Percentiles rank a stretch among this genome's conserved stretches.
phyloP scores from a whole-genome alignment of 1,140 invertebrate species.

The Idris sp. region DNA sequence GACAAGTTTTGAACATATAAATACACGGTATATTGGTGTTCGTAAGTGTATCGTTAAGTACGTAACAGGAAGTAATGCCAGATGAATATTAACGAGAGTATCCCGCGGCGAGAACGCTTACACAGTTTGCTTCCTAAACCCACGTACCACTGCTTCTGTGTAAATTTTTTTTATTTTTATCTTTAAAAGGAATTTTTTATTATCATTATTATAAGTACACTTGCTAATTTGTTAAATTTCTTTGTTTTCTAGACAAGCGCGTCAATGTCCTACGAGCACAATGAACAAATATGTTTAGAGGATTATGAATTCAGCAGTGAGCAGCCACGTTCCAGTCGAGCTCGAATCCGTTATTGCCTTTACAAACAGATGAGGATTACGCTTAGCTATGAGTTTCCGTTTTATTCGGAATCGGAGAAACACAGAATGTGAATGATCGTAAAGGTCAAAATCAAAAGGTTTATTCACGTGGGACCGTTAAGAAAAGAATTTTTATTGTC shows the following conservation, averaged over 20 bases:
- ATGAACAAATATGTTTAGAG: slow-evolving; percentile 64
- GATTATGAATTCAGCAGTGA: slow-evolving; percentile 62
- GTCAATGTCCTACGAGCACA: slow-evolving; percentile 56
- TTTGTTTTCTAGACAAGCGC: slow-evolving; percentile 33
- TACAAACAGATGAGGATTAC: slow-evolving; percentile 65
- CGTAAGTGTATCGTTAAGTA: slow-evolving; percentile 70
- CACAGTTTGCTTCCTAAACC: slow-evolving; percentile 46
- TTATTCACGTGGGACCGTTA: slow-evolving; percentile 51
- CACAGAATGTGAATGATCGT: slow-evolving; percentile 63
- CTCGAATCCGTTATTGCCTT: slow-evolving; percentile 65
- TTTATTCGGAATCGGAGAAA: slow-evolving; percentile 64
- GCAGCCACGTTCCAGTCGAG: slow-evolving; percentile 62
- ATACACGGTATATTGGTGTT: slow-evolving; percentile 43
- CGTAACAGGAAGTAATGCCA: slow-evolving; percentile 71
- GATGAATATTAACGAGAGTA: slow-evolving; percentile 70
- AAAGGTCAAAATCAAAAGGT: slow-evolving; percentile 59
- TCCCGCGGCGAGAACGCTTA: slow-evolving; percentile 63
- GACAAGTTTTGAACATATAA: slow-evolving; percentile 61
- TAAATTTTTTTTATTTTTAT: slow-evolving; percentile 22
- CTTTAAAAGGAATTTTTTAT: too few relatives aligned
- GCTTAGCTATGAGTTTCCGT: slow-evolving; percentile 64
- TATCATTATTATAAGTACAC: too few relatives aligned
- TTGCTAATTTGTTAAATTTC: too few relatives aligned
- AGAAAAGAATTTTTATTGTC: slow-evolving; percentile 48
- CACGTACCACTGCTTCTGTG: slow-evolving; percentile 26